A percentile compares a stretch with the other conserved stretches of the same genome.
Conservation (phyloP, 2,797 vertebrate species). For the Pteropus rufus region DNA sequence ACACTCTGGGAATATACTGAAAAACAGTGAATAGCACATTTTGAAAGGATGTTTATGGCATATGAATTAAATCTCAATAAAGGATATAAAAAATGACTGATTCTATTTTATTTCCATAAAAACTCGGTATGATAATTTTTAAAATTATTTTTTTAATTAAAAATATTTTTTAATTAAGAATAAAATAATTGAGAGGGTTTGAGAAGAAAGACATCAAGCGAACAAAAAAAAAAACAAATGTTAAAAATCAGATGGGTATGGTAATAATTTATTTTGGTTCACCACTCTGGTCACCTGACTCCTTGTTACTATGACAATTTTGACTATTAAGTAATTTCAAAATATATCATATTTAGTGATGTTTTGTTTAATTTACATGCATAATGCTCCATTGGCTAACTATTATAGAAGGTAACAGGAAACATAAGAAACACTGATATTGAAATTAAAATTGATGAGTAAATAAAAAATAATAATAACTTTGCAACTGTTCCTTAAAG, state of each 20-base stretch:
- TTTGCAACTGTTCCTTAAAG: not conserved
- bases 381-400: not conserved
- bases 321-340: not conserved
- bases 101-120: conserved; percentile 22
- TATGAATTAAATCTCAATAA: not conserved
- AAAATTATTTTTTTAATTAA: not conserved
- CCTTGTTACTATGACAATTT: not conserved
- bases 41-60: not conserved
- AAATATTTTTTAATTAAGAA: not conserved
- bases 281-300: not conserved
- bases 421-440: not conserved
- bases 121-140: not conserved
- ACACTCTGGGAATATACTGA: not conserved
- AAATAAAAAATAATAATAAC: not conserved
- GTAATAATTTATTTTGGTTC: not conserved
- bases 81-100: not conserved
- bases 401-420: not conserved
- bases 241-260: not conserved
- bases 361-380: not conserved
- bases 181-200: not conserved
- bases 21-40: not conserved
- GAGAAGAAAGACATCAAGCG: not conserved
- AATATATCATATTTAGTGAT: not conserved
- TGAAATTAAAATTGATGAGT: not conserved
- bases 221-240: not conserved